Conservation (phyloP, 2,888 invertebrate species). For the Dryocosmus kuriphilus region DNA sequence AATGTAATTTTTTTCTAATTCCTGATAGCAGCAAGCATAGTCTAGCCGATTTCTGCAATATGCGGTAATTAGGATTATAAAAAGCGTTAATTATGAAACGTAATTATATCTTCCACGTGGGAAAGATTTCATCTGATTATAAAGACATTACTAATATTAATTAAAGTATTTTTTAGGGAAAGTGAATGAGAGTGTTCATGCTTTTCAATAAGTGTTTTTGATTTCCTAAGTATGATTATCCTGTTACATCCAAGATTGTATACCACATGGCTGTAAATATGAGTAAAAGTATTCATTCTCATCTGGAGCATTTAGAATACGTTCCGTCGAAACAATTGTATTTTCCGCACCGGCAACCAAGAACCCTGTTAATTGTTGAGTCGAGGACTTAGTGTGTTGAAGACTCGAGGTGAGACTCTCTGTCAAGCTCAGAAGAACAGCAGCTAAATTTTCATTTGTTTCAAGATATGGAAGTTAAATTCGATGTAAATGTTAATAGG, state of each 20-base stretch:
- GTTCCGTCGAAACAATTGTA: conserved; percentile 18
- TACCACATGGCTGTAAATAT: background rate
- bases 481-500: background rate
- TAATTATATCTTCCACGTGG: background rate
- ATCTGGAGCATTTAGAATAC: background rate
- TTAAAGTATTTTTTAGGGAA: background rate
- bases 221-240: background rate
- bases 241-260: background rate
- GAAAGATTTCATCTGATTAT: background rate
- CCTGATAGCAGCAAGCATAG: too few relatives aligned
- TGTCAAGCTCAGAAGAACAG: background rate
- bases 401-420: background rate
- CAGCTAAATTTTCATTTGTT: background rate
- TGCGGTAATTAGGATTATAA: background rate
- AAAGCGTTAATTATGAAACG: background rate
- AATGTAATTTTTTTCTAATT: too few relatives aligned
- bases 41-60: too few relatives aligned
- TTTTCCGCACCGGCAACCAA: conserved; percentile 1
- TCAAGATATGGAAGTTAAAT: background rate
- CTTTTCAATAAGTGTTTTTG: background rate
- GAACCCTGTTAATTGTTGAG: conserved; percentile 19
- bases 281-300: background rate
- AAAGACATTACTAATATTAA: background rate
- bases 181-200: background rate
- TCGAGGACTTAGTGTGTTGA: background rate